A percentile compares a stretch with the other conserved stretches of the same genome.
These are phyloP conservation scores for Hypothenemus hampei DNA, from an alignment of 1,140 invertebrate genomes.

Conservation along the genomic window DNA sequence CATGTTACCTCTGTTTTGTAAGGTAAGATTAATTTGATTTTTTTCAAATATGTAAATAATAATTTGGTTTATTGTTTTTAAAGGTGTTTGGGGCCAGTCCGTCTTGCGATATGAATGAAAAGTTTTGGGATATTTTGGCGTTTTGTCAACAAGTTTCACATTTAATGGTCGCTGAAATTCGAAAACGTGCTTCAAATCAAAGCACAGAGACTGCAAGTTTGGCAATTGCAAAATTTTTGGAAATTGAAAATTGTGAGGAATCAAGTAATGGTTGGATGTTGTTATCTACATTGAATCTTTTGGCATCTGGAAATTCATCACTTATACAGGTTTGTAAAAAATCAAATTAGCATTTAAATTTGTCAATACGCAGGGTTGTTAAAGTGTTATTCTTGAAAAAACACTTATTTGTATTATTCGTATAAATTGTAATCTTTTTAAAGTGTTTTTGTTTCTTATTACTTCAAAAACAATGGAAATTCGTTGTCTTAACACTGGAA, in stretches of 20 bases:
- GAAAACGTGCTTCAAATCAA: slow-evolving; percentile 89
- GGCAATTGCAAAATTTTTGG: slow-evolving; percentile 93
- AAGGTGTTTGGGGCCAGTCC: slow-evolving; percentile 89
- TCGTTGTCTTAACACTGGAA: no score
- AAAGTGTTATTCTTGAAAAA: no score
- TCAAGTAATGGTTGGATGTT: slow-evolving; percentile 96
- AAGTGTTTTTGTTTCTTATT: no score
- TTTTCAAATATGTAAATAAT: background rate
- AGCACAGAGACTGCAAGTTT: slow-evolving; percentile 92
- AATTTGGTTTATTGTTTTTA: slow-evolving; percentile 5
- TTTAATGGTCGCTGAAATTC: slow-evolving; percentile 92
- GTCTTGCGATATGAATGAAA: slow-evolving; percentile 89
- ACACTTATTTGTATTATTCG: no score
- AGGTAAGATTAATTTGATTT: slow-evolving; percentile 58
- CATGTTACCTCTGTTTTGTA: slow-evolving; percentile 97
- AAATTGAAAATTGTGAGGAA: slow-evolving; percentile 88
- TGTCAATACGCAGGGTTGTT: no score
- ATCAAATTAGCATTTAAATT: no score
- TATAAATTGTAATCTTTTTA: no score
- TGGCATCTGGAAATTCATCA: slow-evolving; percentile 76
- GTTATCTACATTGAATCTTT: slow-evolving; percentile 82
- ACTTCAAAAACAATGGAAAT: no score
- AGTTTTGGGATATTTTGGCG: slow-evolving; percentile 88
- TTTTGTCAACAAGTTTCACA: slow-evolving; percentile 93
- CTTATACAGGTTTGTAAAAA: slow-evolving; percentile 62